Evolutionary conservation across 2,888 invertebrate genomes (phyloP), one percentile per base, ranked within the genome.

Genomic region (Apamea epomidion): DNA sequence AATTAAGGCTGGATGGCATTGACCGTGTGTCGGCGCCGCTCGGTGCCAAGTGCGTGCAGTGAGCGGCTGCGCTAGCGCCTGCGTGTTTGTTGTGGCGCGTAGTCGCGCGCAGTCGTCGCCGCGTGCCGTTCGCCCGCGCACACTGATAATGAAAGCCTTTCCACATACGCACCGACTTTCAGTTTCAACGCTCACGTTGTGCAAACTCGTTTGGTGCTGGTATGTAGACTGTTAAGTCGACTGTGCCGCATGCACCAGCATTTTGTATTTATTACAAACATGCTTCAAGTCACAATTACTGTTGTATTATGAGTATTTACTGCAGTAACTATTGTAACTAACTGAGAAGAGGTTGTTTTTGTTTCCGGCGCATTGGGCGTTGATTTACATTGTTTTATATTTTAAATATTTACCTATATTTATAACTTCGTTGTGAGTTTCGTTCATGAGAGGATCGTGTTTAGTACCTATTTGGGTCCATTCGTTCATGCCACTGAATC

Each of bases 1-100:
- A 85, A 88, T 88, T 87, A 84, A 73, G 72, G 69, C 32, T 64
- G 81, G 79, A 87, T 89, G 92, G 89, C 92, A 92, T 91, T 92
- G 92, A 92, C 92, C 92, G 89, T 81, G 83, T 80, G 71, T 45
- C 84, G 76, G 48, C 80, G 73, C 45, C 84, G 81, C 82, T 80
- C 87, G 67, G 79, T 87, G 89, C 91, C 91, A 89, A 88, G 80
- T 72, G 81, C 73, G 80, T 42, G 83, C 74, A 62, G 42, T 42
- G 42, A 72, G 72, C 72, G 18, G 58, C 80, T 58, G 78, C 62
- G 69, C 82, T 78, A 81, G 83, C 91, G 92, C 92, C 92, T 92
- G 88, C 79, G 76, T 86, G 83, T 91, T 90, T 92, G 89, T 92
- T 90, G 90, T 91, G 91, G 81, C 75, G 60, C 48, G 58, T 16